Evolutionary conservation across 2,797 vertebrate genomes (phyloP).

Genomic region (Ceryle rudis): DNA sequence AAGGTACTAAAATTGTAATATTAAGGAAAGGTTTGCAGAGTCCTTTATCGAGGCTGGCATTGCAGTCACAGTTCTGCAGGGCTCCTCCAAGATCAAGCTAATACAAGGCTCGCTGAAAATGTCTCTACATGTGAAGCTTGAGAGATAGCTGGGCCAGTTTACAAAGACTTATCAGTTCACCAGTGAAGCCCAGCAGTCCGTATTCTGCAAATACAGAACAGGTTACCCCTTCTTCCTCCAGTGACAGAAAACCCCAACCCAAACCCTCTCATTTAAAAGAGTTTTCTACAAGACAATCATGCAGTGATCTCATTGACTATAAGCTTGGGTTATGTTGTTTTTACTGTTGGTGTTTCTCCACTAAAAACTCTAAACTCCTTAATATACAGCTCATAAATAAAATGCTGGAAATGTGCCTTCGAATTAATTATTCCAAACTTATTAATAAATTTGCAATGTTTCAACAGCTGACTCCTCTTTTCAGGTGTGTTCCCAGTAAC

Average conservation of each 20-base stretch:
- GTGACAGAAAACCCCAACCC: background rate
- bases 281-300: background rate
- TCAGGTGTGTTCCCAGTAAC: background rate
- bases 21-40: background rate
- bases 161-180: background rate
- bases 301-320: background rate
- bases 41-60: background rate
- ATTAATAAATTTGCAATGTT: background rate
- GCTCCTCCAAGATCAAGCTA: background rate
- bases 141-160: slow-evolving; percentile 6
- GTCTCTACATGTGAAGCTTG: background rate
- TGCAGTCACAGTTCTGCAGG: background rate
- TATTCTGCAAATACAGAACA: background rate
- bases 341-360: background rate
- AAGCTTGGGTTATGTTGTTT: background rate
- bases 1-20: background rate
- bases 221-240: background rate
- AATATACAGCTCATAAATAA: slow-evolving; percentile 51
- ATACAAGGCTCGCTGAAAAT: background rate
- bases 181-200: background rate
- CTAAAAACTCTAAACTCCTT: slow-evolving; percentile 16
- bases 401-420: background rate
- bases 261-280: background rate
- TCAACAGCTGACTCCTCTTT: slow-evolving; percentile 12
- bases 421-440: slow-evolving; percentile 25